Evolutionary conservation across 2,888 invertebrate species (phyloP).

Genomic region (Drosophila silvestris): DNA sequence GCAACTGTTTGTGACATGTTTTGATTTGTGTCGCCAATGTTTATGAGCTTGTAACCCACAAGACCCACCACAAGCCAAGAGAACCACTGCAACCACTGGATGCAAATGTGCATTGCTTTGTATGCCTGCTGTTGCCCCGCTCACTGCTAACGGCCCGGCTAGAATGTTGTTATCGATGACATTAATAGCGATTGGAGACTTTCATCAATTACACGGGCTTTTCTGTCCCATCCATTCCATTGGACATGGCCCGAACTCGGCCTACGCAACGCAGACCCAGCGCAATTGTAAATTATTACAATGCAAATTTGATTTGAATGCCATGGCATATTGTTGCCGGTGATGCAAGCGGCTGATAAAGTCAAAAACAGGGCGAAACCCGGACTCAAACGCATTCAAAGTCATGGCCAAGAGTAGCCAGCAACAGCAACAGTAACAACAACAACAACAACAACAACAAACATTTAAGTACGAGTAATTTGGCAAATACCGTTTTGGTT

Average conservation of each 20-base stretch:
- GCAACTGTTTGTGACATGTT: constrained; percentile 81
- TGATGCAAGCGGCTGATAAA: constrained; percentile 74
- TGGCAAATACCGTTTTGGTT: constrained; percentile 72
- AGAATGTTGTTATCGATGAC: constrained; percentile 74
- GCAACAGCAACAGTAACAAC: constrained; percentile 28
- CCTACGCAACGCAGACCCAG: constrained; percentile 68
- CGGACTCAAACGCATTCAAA: constrained; percentile 65
- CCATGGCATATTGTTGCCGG: constrained; percentile 51
- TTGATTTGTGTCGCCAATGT: constrained; percentile 79
- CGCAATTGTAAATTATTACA: constrained; percentile 79
- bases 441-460: constrained; percentile 33
- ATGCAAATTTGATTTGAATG: constrained; percentile 78
- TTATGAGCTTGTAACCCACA: constrained; percentile 71
- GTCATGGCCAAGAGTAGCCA: constrained; percentile 54
- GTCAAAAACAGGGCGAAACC: constrained; percentile 37
- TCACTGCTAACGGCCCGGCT: constrained; percentile 38
- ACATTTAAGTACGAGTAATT: constrained; percentile 73
- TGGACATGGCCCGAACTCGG: constrained; percentile 51
- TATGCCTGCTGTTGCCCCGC: constrained; percentile 22
- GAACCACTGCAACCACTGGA: constrained; percentile 22
- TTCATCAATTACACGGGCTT: constrained; percentile 75
- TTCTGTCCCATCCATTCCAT: constrained; percentile 27
- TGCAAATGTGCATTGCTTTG: constrained; percentile 43
- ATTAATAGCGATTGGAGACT: constrained; percentile 79
- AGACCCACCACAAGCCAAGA: constrained; percentile 26